Conservation (phyloP, 2,888 invertebrate genomes). For the Melinaea menophilus region DNA sequence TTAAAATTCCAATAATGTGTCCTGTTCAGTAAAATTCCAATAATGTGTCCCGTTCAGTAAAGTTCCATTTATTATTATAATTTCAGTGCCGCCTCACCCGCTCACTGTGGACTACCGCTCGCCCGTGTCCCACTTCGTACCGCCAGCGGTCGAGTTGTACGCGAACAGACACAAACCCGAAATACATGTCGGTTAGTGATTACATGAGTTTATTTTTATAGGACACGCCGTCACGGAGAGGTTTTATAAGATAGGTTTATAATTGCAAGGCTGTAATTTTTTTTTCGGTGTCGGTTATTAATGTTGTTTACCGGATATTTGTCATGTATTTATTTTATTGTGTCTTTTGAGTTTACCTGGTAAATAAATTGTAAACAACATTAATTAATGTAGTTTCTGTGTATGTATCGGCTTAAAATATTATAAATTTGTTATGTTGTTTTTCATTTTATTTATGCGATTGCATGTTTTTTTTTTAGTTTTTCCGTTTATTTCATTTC, state of each 20-base stretch:
- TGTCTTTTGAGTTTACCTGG: too few species aligned
- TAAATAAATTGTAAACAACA: too few species aligned
- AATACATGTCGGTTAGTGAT: constrained; percentile 44
- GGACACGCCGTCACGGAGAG: not conserved
- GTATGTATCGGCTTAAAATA: too few species aligned
- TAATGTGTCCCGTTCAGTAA: too few species aligned
- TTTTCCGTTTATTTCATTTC: constrained; percentile 18
- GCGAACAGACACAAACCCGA: constrained; percentile 52
- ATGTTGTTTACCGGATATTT: too few species aligned
- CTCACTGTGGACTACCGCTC: constrained; percentile 66
- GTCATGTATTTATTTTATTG: too few species aligned
- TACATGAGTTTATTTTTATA: not conserved
- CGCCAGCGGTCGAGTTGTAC: constrained; percentile 63
- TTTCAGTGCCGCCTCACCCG: constrained; percentile 56
- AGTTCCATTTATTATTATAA: constrained; percentile 6
- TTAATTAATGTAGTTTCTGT: too few species aligned
- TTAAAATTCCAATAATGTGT: not conserved
- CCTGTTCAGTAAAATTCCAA: too few species aligned
- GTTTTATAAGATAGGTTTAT: not conserved
- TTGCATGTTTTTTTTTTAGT: constrained; percentile 25
- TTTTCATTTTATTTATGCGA: constrained; percentile 18
- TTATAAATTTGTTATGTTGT: constrained; percentile 6
- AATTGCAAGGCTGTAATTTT: not conserved
- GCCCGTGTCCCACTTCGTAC: constrained; percentile 68
- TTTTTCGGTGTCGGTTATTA: too few species aligned